These are phyloP conservation scores for Spialia ferax DNA, from an alignment of 2,888 invertebrate genomes.

Conservation along the genomic window DNA sequence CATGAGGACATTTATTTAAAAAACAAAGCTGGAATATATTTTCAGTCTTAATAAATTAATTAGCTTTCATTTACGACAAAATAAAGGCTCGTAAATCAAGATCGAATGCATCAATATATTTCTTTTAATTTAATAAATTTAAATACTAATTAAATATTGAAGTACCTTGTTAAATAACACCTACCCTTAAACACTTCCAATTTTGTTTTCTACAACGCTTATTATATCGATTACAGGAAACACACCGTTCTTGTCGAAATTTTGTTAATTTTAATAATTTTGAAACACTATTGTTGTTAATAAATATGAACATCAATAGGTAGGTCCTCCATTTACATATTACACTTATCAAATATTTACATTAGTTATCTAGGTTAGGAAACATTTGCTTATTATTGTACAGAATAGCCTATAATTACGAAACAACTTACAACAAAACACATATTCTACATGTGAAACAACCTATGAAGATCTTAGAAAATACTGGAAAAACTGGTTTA, in stretches of 20 bases:
- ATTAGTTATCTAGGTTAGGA: constrained; percentile 82
- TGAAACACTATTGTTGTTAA: constrained; percentile 62
- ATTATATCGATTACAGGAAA: constrained; percentile 83
- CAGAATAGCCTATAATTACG: constrained; percentile 78
- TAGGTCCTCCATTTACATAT: constrained; percentile 81
- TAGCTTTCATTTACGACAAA: constrained; percentile 59
- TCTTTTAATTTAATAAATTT: constrained; percentile 70
- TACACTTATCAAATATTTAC: constrained; percentile 79
- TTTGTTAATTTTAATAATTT: constrained; percentile 63
- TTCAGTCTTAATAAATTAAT: constrained; percentile 85
- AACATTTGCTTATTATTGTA: constrained; percentile 82
- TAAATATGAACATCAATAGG: constrained; percentile 84
- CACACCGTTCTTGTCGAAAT: constrained; percentile 73
- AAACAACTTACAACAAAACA: constrained; percentile 78
- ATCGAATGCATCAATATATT: constrained; percentile 56
- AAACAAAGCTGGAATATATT: constrained; percentile 80
- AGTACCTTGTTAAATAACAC: constrained; percentile 75
- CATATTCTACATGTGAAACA: constrained; percentile 68
- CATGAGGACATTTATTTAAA: constrained; percentile 63
- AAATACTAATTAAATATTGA: constrained; percentile 76
- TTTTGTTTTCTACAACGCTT: constrained; percentile 80
- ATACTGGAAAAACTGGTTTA: constrained; percentile 81
- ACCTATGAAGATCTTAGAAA: constrained; percentile 81
- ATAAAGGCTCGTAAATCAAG: constrained; percentile 58
- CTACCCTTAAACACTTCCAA: constrained; percentile 78